A percentile compares a stretch with the other conserved stretches of the same genome.
Conservation (phyloP, 2,113 vertebrate genomes). For the Fulica atra region DNA sequence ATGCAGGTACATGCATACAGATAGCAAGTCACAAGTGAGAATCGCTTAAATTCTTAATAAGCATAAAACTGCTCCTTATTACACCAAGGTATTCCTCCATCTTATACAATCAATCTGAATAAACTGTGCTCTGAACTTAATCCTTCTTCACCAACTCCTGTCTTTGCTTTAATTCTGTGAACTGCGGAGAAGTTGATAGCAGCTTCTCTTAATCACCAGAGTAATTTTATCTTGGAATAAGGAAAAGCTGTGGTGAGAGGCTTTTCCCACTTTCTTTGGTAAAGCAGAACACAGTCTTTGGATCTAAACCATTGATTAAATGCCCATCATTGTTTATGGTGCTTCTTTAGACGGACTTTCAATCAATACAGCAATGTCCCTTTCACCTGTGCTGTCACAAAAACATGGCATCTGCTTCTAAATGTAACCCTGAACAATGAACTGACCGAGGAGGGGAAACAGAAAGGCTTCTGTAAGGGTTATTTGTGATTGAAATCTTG, state of each 20-base stretch:
- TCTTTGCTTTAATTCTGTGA: background rate
- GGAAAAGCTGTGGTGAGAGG: background rate
- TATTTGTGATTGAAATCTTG: background rate
- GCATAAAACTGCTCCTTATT: background rate
- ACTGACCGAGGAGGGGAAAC: background rate
- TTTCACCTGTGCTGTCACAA: conserved; percentile 1
- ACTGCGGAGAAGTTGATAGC: background rate
- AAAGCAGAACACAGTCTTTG: background rate
- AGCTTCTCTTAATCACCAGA: background rate
- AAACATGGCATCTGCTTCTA: conserved; percentile 34
- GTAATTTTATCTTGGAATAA: background rate
- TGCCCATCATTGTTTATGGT: background rate
- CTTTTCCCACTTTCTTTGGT: background rate
- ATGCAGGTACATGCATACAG: background rate
- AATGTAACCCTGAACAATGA: background rate
- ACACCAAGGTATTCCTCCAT: background rate
- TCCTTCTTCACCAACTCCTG: background rate
- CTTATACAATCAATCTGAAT: background rate
- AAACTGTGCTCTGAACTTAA: background rate
- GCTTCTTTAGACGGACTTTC: conserved; percentile 5
- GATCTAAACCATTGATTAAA: conserved; percentile 16
- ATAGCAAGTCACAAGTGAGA: background rate
- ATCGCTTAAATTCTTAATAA: background rate
- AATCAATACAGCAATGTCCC: background rate
- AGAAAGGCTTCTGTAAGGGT: background rate